Evolutionary conservation across 2,797 vertebrate genomes (phyloP), one percentile per base, ranked within the genome.

Genomic region (Scolopax rusticola): DNA sequence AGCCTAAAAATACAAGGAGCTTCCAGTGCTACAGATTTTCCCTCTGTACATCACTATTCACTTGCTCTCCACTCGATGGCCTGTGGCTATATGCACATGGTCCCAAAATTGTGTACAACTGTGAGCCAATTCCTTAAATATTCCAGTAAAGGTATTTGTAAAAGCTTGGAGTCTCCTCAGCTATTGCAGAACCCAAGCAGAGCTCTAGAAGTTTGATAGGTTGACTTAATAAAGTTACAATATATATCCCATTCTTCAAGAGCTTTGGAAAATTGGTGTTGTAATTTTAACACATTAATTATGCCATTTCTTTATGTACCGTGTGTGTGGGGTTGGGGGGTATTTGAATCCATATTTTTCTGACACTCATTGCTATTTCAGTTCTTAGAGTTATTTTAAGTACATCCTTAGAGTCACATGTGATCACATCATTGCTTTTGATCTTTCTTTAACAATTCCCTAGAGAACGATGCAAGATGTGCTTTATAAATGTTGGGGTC

Each of bases 1-100:
- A 68, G 40, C 79, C 65, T 94, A 32, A 90, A 94, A 93, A 43
- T 38, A 75, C 25, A 56, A 78, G 82, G 85, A 86, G 64, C 68
- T 95, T 92, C 71, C 84, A 91, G 60, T 45, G 76, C 57, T 63
- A 75, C 45, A 24, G 20, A 23, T 70, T 79, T 85, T 65, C 41
- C 15, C 16, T 41, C 40, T 8, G 8, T 45, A 9, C 4, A 3
- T n/a, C 19, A 28, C 45, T 53, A 0, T 67, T 83, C 9, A 2
- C 20, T 68, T 56, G 7, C 80, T 67, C n/a, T 53, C 38, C 45
- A 68, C 28, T 45, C 1, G 0, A 45, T 60, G 61, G 5, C 19
- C 56, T 41, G 18, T 50, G 56, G 32, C 20, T 74, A 5, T 1
- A 5, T 8, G 11, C 9, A 3, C 4, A 1, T 7, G 12, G 54